These are phyloP conservation scores for Delichon dasypus DNA, from an alignment of 2,797 vertebrate species.

Conservation along the genomic window DNA sequence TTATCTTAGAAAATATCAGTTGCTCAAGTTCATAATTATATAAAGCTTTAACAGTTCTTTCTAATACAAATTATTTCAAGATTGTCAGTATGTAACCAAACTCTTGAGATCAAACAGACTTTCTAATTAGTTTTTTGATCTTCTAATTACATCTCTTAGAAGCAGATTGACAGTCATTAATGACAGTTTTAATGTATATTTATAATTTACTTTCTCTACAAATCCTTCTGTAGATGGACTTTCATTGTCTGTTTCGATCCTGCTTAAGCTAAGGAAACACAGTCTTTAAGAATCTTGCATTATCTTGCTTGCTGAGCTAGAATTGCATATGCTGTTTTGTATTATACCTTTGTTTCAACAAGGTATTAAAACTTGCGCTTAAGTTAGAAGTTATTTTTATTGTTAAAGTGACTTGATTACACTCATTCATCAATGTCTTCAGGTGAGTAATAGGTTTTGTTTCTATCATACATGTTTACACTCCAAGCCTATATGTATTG, in stretches of 20 bases:
- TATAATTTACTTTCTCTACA: not conserved
- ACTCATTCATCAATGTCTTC: conserved; percentile 29
- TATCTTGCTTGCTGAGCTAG: not conserved
- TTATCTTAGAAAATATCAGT: conserved; percentile 22
- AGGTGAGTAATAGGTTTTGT: not conserved
- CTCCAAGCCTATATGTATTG: not conserved
- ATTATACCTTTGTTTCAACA: not conserved
- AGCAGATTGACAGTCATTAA: conserved; percentile 36
- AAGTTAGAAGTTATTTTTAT: not conserved
- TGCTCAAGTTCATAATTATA: conserved; percentile 30
- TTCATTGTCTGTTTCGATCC: not conserved
- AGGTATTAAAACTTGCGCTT: not conserved
- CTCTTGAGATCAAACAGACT: conserved; percentile 43
- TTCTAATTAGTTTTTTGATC: conserved; percentile 52
- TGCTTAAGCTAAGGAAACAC: not conserved
- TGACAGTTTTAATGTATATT: not conserved
- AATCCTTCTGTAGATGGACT: not conserved
- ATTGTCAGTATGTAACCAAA: conserved; percentile 33
- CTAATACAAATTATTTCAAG: conserved; percentile 49
- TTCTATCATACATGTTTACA: not conserved
- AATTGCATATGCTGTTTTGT: not conserved
- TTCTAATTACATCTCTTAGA: conserved; percentile 49
- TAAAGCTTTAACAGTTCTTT: conserved; percentile 45
- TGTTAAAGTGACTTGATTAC: conserved; percentile 6
- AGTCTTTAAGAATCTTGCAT: not conserved